Percentiles rank a stretch among this genome's conserved stretches.
Evolutionary conservation across 2,113 vertebrate genomes (phyloP).

Genomic region (Cervus canadensis): DNA sequence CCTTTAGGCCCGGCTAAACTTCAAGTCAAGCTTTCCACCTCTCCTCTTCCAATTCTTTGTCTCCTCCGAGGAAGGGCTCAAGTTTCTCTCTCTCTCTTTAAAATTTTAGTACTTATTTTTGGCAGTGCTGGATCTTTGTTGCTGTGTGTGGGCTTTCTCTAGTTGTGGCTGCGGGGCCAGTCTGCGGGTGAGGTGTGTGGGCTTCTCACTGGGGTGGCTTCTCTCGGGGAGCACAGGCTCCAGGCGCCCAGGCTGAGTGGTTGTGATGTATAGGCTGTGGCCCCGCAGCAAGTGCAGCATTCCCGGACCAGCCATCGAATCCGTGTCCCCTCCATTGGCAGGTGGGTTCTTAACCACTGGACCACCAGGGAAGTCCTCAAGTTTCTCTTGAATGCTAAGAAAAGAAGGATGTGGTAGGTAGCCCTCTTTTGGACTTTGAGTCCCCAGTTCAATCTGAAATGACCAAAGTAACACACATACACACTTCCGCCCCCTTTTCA

Average conservation of each 20-base stretch:
- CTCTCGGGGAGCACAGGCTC: not conserved
- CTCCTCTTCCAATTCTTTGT: not conserved
- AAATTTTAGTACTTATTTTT: not conserved
- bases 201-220: not conserved
- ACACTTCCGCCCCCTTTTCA: not conserved
- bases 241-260: not conserved
- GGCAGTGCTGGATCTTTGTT: not conserved
- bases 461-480: not conserved
- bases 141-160: not conserved
- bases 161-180: rapidly evolving
- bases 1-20: not conserved
- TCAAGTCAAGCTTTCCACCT: not conserved
- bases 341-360: not conserved
- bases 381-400: not conserved
- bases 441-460: not conserved
- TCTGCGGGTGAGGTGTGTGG: not conserved
- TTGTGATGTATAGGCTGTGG: not conserved
- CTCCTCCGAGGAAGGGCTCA: not conserved
- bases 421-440: not conserved
- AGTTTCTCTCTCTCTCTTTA: not conserved
- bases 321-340: not conserved
- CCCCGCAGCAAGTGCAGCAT: rapidly evolving
- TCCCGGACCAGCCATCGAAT: not conserved
- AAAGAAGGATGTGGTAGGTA: not conserved
- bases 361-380: not conserved